Evolutionary conservation across 2,113 vertebrate genomes (phyloP), one percentile per base, ranked within the genome.

Genomic region (Entelurus aequoreus): DNA sequence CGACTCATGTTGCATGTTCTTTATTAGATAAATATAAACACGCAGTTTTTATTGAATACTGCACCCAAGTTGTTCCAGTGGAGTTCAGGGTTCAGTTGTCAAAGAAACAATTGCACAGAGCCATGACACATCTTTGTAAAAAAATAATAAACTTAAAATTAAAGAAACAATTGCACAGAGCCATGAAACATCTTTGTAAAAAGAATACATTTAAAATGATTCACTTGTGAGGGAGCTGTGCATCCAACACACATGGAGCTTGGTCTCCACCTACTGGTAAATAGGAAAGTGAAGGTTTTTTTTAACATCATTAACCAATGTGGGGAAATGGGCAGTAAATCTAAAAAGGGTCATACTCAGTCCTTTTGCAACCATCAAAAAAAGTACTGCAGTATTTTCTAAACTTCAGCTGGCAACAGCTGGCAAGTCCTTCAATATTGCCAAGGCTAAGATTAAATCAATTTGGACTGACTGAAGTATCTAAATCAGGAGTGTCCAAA

Each of bases 221-320:
- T 76, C 51, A 78, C 70, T 65, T 74, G 69, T 60, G 56, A 60
- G 59, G 48, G 68, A 14, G 48, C 48, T 62, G 38, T 64, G 69
- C 28, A 44, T 62, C 44, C 9, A 63, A 59, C 53, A 71, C 75
- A 69, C 65, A 68, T 84, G 75, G 87, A 88, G 72, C 86, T 88
- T 81, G 80, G 82, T 80, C 88, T 88, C 90, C 90, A 90, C 84
- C 91, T 92, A 88, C 86, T 90, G 90, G 89, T 72, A 72, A 83
- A 80, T 66, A 60, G 68, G 66, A 82, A 77, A 76, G 63, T 15
- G 54, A 59, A 67, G 71, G 49, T 46, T 16, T 72, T 28, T 42
- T 15, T 12, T 62, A 58, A 60, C 60, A 57, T 48, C 7, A 46
- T 38, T n/a, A 64, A 11, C 28, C 44, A 61, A 8, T 5, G 4